Evolutionary conservation across 2,888 invertebrate species (phyloP).

Genomic region (Caenorhabditis virilis): DNA sequence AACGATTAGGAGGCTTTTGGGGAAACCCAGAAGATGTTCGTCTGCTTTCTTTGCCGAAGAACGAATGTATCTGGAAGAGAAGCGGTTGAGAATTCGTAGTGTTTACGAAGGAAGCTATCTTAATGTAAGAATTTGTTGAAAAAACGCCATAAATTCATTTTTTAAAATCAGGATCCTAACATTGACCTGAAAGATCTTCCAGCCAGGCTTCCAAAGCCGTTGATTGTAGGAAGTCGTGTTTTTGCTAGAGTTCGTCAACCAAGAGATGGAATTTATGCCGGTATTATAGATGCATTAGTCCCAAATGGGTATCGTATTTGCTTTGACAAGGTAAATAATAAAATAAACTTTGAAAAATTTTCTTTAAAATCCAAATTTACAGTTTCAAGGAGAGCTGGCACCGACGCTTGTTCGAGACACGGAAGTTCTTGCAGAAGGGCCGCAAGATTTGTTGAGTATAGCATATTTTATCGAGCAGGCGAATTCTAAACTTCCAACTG

Average conservation of each 20-base stretch:
- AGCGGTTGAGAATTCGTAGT: constrained; percentile 86
- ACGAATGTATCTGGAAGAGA: constrained; percentile 84
- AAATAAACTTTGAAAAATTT: no score
- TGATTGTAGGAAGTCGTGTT: constrained; percentile 58
- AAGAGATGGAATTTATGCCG: constrained; percentile 67
- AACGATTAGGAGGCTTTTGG: constrained; percentile 76
- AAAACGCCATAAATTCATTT: neutral
- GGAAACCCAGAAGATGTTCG: constrained; percentile 91
- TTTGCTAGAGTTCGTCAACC: constrained; percentile 57
- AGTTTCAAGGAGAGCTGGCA: constrained; percentile 25
- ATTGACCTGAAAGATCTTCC: constrained; percentile 59
- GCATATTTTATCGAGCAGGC: constrained; percentile 66
- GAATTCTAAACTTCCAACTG: constrained; percentile 41
- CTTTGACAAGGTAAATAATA: constrained; percentile 67
- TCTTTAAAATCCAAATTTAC: no score
- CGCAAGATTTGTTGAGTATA: constrained; percentile 57
- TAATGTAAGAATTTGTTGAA: constrained; percentile 10
- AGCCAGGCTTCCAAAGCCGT: constrained; percentile 50
- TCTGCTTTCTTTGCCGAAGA: constrained; percentile 95
- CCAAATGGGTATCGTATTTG: constrained; percentile 64
- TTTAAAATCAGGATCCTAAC: constrained; percentile 18
- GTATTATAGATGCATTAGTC: constrained; percentile 65
- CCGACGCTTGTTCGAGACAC: constrained; percentile 48
- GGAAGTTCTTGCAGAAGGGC: constrained; percentile 59
- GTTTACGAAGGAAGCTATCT: constrained; percentile 75